Evolutionary conservation across 1,140 invertebrate species (phyloP).

Genomic region (Lasioglossum baleicum): DNA sequence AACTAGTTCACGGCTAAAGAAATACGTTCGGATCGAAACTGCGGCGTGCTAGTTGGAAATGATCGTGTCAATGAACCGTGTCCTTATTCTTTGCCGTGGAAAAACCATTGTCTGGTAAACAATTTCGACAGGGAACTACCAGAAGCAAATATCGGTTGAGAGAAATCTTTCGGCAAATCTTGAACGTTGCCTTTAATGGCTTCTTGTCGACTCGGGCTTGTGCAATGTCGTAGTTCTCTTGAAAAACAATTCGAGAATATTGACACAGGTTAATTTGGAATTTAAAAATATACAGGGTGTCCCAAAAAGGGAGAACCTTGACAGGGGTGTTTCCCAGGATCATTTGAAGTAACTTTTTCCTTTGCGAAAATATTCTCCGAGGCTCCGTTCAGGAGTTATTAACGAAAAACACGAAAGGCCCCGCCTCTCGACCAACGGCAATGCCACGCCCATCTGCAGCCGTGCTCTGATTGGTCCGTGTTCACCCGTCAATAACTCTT

Average conservation of each 20-base stretch:
- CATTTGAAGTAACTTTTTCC: too few species aligned
- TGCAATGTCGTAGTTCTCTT: neutral
- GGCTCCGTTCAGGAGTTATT: too few species aligned
- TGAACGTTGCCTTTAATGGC: slow-evolving; percentile 3
- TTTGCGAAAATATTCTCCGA: too few species aligned
- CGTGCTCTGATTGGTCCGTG: too few species aligned
- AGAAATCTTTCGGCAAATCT: neutral
- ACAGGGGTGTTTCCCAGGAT: too few species aligned
- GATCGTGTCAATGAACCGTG: neutral
- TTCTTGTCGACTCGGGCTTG: slow-evolving; percentile 5
- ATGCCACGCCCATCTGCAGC: too few species aligned
- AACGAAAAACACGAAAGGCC: too few species aligned
- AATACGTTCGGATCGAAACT: neutral
- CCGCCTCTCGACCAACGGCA: too few species aligned
- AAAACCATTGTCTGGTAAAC: neutral
- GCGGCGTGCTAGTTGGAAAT: neutral
- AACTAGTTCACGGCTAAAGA: neutral
- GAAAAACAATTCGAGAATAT: neutral
- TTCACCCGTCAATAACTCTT: too few species aligned
- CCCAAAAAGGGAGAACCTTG: too few species aligned
- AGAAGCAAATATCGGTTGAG: neutral
- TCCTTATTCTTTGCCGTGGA: neutral
- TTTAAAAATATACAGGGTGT: too few species aligned
- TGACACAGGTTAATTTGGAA: too few species aligned
- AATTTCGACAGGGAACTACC: neutral